Evolutionary conservation across 1,140 invertebrate species (phyloP).

Genomic region (Trissolcus basalis): DNA sequence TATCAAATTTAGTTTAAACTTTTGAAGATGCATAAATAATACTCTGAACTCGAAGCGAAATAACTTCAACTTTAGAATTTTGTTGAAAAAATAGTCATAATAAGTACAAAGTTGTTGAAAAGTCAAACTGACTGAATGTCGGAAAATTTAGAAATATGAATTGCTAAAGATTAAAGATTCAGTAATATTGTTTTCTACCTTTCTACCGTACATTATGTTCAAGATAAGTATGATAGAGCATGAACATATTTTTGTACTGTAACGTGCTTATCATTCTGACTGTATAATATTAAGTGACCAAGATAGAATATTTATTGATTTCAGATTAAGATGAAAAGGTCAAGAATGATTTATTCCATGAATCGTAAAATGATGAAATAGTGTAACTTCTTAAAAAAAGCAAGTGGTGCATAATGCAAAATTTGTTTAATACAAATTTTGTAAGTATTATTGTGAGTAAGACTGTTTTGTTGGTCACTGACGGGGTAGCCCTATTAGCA

Average conservation of each 20-base stretch:
- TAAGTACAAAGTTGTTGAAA: no score
- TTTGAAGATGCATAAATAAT: no score
- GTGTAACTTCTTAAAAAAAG: conserved; percentile 19
- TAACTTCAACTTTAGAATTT: no score
- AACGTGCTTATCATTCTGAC: conserved; percentile 1
- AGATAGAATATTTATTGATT: conserved; percentile 37
- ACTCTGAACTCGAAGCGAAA: no score
- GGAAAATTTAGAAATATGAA: no score
- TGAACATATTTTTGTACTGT: not conserved
- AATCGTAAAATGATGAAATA: conserved; percentile 24
- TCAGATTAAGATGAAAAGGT: conserved; percentile 40
- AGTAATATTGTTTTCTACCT: no score
- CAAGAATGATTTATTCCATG: conserved; percentile 36
- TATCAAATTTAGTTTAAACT: no score
- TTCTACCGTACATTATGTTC: not conserved
- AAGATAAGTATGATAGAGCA: not conserved
- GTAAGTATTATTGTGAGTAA: not conserved
- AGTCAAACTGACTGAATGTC: no score
- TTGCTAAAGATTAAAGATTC: no score
- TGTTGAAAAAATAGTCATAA: no score
- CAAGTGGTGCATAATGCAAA: not conserved
- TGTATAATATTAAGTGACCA: conserved; percentile 28
- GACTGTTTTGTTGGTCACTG: no score
- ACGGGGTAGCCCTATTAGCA: no score
- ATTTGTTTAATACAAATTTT: not conserved